These are phyloP conservation scores for Morone saxatilis DNA, from an alignment of 2,113 vertebrate species.

Conservation along the genomic window DNA sequence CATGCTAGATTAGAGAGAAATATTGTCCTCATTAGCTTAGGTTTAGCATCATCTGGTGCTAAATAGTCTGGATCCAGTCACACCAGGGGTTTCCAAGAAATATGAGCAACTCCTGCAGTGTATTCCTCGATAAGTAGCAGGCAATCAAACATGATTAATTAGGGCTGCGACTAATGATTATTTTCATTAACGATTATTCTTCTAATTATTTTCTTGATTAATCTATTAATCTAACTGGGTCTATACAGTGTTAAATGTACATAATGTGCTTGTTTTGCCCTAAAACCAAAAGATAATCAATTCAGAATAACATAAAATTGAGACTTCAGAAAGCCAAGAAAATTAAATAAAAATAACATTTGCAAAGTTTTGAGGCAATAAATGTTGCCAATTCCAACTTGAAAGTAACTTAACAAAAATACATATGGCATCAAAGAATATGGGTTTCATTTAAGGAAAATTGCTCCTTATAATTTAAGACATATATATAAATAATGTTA, in stretches of 20 bases:
- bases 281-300: not conserved
- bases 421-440: slow-evolving; percentile 32
- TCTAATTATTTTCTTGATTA: not conserved
- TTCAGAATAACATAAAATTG: not conserved
- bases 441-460: slow-evolving; percentile 31
- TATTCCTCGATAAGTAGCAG: not conserved
- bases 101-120: not conserved
- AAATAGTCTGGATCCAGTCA: slow-evolving; percentile 54
- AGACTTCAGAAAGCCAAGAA: not conserved
- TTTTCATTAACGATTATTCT: not conserved
- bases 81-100: slow-evolving; percentile 15
- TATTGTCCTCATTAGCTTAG: slow-evolving; percentile 43
- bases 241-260: not conserved
- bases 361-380: slow-evolving; percentile 32
- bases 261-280: not conserved
- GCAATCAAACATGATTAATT: not conserved
- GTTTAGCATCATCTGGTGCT: slow-evolving; percentile 58
- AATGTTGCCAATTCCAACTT: slow-evolving; percentile 38
- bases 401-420: slow-evolving; percentile 45
- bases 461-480: slow-evolving; percentile 30
- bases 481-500: not conserved
- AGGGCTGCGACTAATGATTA: not conserved
- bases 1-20: slow-evolving; percentile 51
- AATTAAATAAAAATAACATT: slow-evolving; percentile 42
- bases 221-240: not conserved